Conservation (phyloP, 2,888 invertebrate genomes). For the Theristus sp. region DNA sequence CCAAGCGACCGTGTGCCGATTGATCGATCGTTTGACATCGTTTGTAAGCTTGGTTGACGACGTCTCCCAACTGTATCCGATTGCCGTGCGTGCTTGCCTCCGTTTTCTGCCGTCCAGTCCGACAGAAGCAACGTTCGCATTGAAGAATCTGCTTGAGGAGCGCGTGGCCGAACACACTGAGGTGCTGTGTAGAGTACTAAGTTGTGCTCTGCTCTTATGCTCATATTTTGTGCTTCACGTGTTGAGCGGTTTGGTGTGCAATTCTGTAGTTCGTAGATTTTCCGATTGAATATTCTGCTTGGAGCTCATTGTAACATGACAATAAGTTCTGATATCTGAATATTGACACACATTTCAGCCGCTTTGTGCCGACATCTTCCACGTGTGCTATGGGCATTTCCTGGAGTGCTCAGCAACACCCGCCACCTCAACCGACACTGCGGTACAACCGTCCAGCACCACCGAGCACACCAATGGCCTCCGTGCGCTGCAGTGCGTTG, state of each 20-base stretch:
- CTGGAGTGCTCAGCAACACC: not conserved
- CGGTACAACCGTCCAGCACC: too few relatives aligned
- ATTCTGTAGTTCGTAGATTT: not conserved
- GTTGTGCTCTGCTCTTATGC: too few relatives aligned
- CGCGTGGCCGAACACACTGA: not conserved
- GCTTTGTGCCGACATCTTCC: not conserved
- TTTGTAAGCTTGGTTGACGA: too few relatives aligned
- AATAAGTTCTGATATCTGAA: too few relatives aligned
- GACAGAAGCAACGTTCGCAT: not conserved
- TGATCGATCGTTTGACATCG: not conserved
- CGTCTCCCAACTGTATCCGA: not conserved
- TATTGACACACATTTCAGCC: not conserved
- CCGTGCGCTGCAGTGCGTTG: not conserved
- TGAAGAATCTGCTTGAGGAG: not conserved
- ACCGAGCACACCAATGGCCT: too few relatives aligned
- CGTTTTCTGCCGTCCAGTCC: not conserved
- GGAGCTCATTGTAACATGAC: too few relatives aligned
- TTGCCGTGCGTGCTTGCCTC: not conserved
- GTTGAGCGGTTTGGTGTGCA: too few relatives aligned
- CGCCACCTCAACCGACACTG: not conserved
- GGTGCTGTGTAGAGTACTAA: too few relatives aligned
- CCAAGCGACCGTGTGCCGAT: too few relatives aligned
- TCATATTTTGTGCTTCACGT: too few relatives aligned
- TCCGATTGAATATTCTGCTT: too few relatives aligned
- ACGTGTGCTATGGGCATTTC: not conserved